Evolutionary conservation across 2,888 invertebrate genomes (phyloP), one percentile per base, ranked within the genome.

Genomic region (Ferdinandea cuprea): DNA sequence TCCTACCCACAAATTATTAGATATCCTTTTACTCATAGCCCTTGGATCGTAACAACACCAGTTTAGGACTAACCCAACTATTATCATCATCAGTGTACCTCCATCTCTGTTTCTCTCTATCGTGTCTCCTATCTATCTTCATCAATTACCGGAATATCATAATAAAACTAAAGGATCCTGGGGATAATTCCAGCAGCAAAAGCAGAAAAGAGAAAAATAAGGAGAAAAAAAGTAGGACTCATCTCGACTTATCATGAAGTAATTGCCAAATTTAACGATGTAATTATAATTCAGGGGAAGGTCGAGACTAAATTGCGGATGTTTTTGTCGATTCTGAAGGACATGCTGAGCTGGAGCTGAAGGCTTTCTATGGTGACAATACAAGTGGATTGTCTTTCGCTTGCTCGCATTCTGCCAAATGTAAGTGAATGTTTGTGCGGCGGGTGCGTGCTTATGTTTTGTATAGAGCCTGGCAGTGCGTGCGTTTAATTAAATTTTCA

Each of bases 201-300:
- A 46, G 2, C 9, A n/a, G n/a, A n/a, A n/a, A n/a, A n/a, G n/a
- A n/a, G n/a, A n/a, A n/a, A n/a, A n/a, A n/a, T n/a, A n/a, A n/a
- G n/a, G n/a, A n/a, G n/a, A 15, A 21, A 72, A 42, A 30, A 54
- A 56, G n/a, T 50, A 19, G 56, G 56, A 80, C 42, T 74, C 61
- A 40, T 56, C 59, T 68, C 50, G 32, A 42, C 44, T 68, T 66
- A 74, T 69, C 80, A 68, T 58, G 37, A 76, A 74, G 69, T 65
- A 71, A 76, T 81, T 81, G 69, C 69, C 76, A 65, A 81, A 71
- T 81, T 81, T 81, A 76, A 81, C 69, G 80, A 81, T 59, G 69
- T 81, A 69, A 81, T 81, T 81, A 71, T 71, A 65, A 76, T 76
- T 58, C 65, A 50, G 50, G 63, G 21, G 50, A 50, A 52, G 44